Base-by-base conservation (phyloP, 2,113 vertebrate genomes). In the Oreotrochilus melanogaster region DNA sequence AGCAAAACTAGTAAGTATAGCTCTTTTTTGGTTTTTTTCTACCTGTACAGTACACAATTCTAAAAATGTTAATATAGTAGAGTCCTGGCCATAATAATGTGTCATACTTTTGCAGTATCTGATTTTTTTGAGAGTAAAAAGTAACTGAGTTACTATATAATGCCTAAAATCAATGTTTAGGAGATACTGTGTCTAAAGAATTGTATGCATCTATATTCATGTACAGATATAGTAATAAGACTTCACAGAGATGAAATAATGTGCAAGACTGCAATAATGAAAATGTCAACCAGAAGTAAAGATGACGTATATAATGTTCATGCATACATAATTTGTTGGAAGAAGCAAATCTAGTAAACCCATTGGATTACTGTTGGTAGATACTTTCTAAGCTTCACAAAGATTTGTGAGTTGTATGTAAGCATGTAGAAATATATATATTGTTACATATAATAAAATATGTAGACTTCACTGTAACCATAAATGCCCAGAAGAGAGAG, bases 1-100 rank as follows among this genome's bases (percentile, higher is more conserved):
- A 97, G 99, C 99, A 91, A 99, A 99, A 97, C 98, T 99, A 97
- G 99, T 99, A 97, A 98, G 99, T 97, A 75, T 25, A 66, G 69
- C 45, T 60, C 35, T 78, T 71, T 69, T 75, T 71, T 25, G 10
- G 15, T 73, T 56, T 19, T 76, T 42, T 51, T n/a, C 11, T 69
- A 71, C 24, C 28, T 95, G 30, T 78, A 19, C 33, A 64, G 23
- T 47, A 56, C 50, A 11, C 1, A 1, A 45, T 78, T 72, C 15
- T 48, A 28, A 76, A 30, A 30, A 60, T 48, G 33, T 70, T 85
- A n/a, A 19, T 71, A 2, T 73, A 51, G 56, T 15, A 58, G 42
- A 58, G 22, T 69, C 37, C 11, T 78, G 37, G 60, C 30, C 11
- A 3, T 78, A 65, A 7, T 28, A 35, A 42, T 28, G 9, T 71